A percentile compares a stretch with the other conserved stretches of the same genome.
Conservation (phyloP, 1,140 invertebrate species). For the Aphelenchoides avenae region DNA sequence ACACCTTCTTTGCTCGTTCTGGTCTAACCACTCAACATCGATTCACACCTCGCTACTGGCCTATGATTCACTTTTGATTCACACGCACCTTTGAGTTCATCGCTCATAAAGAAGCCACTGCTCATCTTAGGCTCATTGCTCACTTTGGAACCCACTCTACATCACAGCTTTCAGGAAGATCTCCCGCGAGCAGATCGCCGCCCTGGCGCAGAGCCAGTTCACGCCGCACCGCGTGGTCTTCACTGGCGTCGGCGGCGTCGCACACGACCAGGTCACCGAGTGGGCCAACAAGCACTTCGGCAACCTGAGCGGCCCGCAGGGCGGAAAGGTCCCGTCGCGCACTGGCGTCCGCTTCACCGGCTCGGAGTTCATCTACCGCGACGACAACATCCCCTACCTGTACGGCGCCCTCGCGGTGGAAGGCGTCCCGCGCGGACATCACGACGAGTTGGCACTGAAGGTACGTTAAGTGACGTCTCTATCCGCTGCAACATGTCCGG, state of each 20-base stretch:
- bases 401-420: conserved; percentile 72
- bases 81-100: too few relatives aligned
- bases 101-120: too few relatives aligned
- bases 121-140: too few relatives aligned
- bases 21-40: too few relatives aligned
- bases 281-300: conserved; percentile 80
- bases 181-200: conserved; percentile 73
- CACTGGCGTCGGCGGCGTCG: conserved; percentile 90
- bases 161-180: conserved; percentile 63
- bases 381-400: conserved; percentile 46
- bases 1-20: too few relatives aligned
- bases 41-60: too few relatives aligned
- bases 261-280: conserved; percentile 79
- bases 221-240: conserved; percentile 90
- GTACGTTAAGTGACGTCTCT: conserved; percentile 71
- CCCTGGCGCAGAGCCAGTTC: conserved; percentile 87
- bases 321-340: conserved; percentile 65
- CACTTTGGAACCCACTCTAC: too few relatives aligned
- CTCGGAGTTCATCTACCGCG: conserved; percentile 60
- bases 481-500: too few relatives aligned
- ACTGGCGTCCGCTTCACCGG: conserved; percentile 82
- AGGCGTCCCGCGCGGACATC: conserved; percentile 84
- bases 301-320: conserved; percentile 65
- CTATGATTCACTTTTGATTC: too few relatives aligned
- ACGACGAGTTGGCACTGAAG: conserved; percentile 96